These are phyloP conservation scores for Cotesia congregata DNA, from an alignment of 2,888 invertebrate genomes.

Conservation along the genomic window DNA sequence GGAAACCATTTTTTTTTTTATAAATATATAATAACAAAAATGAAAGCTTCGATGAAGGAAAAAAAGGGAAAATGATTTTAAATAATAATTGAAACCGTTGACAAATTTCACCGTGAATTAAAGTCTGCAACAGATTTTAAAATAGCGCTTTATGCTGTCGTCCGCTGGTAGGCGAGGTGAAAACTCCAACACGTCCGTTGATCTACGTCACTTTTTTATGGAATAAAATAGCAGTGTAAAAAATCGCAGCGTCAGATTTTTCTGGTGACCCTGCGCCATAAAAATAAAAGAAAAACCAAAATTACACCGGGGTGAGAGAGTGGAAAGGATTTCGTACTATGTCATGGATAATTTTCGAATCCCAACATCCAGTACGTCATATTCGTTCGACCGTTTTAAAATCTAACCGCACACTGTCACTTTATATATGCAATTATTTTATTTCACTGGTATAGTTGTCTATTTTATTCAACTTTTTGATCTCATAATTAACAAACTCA, in stretches of 20 bases:
- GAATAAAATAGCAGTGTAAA: slow-evolving; percentile 18
- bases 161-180: neutral
- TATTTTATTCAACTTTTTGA: neutral
- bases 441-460: neutral
- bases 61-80: slow-evolving; percentile 4
- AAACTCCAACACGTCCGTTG: slow-evolving; percentile 24
- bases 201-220: neutral
- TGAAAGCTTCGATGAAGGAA: neutral
- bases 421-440: neutral
- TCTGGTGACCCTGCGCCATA: slow-evolving; percentile 3
- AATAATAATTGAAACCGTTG: slow-evolving; percentile 1
- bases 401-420: slow-evolving; percentile 20
- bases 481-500: neutral
- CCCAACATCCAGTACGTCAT: neutral
- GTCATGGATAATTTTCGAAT: slow-evolving; percentile 31
- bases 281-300: neutral
- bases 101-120: slow-evolving; percentile 12
- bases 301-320: neutral
- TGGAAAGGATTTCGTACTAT: neutral
- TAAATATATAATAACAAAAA: too few relatives aligned
- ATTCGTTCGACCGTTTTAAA: slow-evolving; percentile 20
- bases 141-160: slow-evolving; percentile 17
- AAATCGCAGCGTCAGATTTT: slow-evolving; percentile 29
- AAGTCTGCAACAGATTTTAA: slow-evolving; percentile 17
- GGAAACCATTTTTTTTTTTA: too few relatives aligned